Evolutionary conservation across 2,113 vertebrate species (phyloP).

Genomic region (Anas platyrhynchos): DNA sequence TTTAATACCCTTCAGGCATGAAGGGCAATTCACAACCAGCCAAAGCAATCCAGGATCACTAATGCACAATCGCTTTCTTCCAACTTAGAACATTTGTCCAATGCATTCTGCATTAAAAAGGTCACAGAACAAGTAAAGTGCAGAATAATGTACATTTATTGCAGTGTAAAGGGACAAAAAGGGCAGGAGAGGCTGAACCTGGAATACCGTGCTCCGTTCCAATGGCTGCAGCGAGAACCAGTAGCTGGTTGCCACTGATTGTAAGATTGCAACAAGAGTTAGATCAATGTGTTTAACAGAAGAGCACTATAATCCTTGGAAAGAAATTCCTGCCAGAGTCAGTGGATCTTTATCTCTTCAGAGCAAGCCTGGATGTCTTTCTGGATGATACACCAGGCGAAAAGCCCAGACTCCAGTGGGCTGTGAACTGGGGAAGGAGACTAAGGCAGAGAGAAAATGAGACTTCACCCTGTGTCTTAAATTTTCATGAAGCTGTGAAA

Average conservation of each 20-base stretch:
- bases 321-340: neutral
- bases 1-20: neutral
- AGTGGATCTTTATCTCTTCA: neutral
- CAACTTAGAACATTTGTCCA: neutral
- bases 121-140: neutral
- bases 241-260: neutral
- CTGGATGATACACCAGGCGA: neutral
- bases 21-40: neutral
- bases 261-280: neutral
- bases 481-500: neutral
- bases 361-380: neutral
- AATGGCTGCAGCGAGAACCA: neutral
- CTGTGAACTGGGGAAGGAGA: neutral
- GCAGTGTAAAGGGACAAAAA: neutral
- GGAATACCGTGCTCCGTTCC: neutral
- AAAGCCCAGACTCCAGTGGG: neutral
- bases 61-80: neutral
- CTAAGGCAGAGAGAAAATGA: neutral
- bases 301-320: neutral
- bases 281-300: neutral
- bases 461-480: neutral
- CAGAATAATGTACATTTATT: neutral
- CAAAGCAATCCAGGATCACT: neutral
- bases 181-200: neutral
- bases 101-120: neutral